A percentile compares a stretch with the other conserved stretches of the same genome.
Conservation (phyloP, 2,113 vertebrate genomes). For the Tragelaphus imberbis region DNA sequence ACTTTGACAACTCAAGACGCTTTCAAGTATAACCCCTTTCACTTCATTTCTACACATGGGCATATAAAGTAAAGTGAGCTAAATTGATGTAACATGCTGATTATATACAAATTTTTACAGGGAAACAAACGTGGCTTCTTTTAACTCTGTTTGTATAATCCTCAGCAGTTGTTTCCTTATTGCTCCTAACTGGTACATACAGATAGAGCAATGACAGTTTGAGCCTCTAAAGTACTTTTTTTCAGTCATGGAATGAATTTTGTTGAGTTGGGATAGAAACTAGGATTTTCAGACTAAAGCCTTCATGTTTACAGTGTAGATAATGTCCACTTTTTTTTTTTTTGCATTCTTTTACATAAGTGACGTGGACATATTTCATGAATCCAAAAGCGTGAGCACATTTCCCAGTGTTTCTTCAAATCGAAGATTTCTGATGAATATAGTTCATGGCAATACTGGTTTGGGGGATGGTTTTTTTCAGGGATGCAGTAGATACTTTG, state of each 20-base stretch:
- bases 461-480: not conserved
- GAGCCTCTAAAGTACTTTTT: not conserved
- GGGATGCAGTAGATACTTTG: not conserved
- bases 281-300: slow-evolving; percentile 21
- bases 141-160: not conserved
- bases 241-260: not conserved
- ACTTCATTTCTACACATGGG: not conserved
- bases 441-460: slow-evolving; percentile 37
- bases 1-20: not conserved
- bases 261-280: not conserved
- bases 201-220: not conserved
- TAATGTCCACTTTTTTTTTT: not conserved
- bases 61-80: not conserved
- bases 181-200: not conserved
- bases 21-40: slow-evolving; percentile 8
- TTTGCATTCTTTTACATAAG: slow-evolving; percentile 50
- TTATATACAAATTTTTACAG: not conserved
- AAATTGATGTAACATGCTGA: not conserved
- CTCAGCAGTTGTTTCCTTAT: not conserved
- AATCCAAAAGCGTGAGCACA: slow-evolving; percentile 47
- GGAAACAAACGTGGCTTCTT: not conserved
- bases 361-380: slow-evolving; percentile 25
- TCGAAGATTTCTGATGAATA: not conserved
- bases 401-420: slow-evolving; percentile 17
- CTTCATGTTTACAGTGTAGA: not conserved